Percentiles rank a stretch among this genome's conserved stretches.
These are phyloP conservation scores for Planiliza haematocheilus DNA, from an alignment of 2,113 vertebrate species.

Conservation along the genomic window DNA sequence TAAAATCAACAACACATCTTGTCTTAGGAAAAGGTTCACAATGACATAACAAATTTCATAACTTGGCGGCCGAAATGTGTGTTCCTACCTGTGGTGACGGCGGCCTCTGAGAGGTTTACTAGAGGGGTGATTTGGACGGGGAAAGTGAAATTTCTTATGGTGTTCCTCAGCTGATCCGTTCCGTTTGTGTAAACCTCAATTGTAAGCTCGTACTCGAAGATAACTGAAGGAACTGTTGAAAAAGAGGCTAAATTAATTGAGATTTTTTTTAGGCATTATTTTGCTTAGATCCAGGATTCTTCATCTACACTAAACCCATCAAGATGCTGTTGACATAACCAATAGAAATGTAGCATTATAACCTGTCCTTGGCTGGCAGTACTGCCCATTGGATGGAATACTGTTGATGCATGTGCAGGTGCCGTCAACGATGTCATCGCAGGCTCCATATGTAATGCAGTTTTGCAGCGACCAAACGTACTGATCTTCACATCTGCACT, in stretches of 20 bases:
- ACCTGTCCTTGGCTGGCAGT: constrained; percentile 63
- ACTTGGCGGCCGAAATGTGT: neutral
- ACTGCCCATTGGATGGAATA: constrained; percentile 63
- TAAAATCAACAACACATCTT: neutral
- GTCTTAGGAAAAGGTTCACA: neutral
- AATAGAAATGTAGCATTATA: neutral
- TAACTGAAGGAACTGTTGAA: constrained; percentile 2
- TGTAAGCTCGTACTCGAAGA: constrained; percentile 49
- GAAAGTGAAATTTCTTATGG: constrained; percentile 4
- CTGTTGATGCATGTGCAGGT: constrained; percentile 71
- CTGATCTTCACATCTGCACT: constrained; percentile 76
- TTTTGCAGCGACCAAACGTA: constrained; percentile 60
- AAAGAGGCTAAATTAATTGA: neutral
- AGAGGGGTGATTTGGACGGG: constrained; percentile 26
- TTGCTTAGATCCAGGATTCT: too few relatives aligned
- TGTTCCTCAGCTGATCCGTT: constrained; percentile 35
- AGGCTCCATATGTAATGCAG: constrained; percentile 67
- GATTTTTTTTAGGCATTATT: too few relatives aligned
- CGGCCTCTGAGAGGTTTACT: constrained; percentile 31
- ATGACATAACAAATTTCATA: neutral
- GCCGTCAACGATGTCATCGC: constrained; percentile 38
- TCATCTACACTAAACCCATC: too few relatives aligned
- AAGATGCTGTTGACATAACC: too few relatives aligned
- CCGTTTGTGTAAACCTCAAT: constrained; percentile 55
- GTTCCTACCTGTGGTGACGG: constrained; percentile 63